Evolutionary conservation across 2,888 invertebrate species (phyloP).

Genomic region (Leucania comma): DNA sequence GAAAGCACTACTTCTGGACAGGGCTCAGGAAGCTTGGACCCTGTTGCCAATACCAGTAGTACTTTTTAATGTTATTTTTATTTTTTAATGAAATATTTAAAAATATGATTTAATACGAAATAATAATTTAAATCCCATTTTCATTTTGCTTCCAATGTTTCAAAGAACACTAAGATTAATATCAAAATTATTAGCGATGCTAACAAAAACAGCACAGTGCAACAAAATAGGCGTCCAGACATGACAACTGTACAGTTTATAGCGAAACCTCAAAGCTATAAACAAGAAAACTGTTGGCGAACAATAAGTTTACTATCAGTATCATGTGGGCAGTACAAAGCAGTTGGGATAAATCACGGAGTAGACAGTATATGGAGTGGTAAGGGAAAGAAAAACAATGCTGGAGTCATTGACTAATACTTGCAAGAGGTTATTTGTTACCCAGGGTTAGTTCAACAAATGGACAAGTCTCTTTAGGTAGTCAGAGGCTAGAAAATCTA

Average conservation of each 20-base stretch:
- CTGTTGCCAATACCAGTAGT: too few relatives aligned
- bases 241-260: constrained; percentile 57
- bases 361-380: constrained; percentile 3
- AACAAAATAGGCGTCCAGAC: constrained; percentile 55
- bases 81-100: too few relatives aligned
- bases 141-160: neutral
- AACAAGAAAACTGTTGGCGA: constrained; percentile 66
- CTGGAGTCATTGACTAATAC: neutral
- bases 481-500: too few relatives aligned
- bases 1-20: too few relatives aligned
- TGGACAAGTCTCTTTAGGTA: too few relatives aligned
- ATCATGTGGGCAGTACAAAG: constrained; percentile 66
- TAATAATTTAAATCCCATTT: neutral
- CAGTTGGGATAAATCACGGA: constrained; percentile 34
- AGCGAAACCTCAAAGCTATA: constrained; percentile 62
- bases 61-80: too few relatives aligned
- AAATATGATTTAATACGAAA: too few relatives aligned
- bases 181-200: constrained; percentile 26
- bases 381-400: neutral
- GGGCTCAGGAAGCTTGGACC: too few relatives aligned
- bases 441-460: too few relatives aligned
- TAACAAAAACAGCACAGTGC: constrained; percentile 35
- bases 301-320: constrained; percentile 66
- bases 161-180: constrained; percentile 15
- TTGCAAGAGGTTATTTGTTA: neutral